Base-by-base conservation (phyloP, 1,140 invertebrate genomes). In the Pogonomyrmex barbatus region DNA sequence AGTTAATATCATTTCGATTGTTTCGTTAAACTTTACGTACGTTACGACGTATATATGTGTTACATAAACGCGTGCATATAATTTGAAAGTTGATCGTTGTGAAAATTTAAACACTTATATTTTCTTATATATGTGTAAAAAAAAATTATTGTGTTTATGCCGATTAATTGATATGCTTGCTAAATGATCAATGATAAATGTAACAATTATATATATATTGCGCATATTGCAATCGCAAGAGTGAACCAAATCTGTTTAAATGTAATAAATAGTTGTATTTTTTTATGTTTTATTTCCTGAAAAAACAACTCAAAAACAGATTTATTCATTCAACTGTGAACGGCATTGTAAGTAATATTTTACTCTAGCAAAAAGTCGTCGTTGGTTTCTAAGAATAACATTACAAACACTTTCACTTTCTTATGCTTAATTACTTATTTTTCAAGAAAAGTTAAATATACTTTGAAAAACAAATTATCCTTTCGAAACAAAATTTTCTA, bases 241-340 rank as follows among this genome's bases (percentile, higher is more conserved):
- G 24, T 24, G 24, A 24, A 24, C 24, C 24, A 45, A 70, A 45
- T 81, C 17, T 10, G 17, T 30, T 1, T 9, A 17, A 24, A 24
- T 3, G 12, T 56, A 14, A 45, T 56, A 81, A 68, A 39, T 12
- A 36, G 24, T 81, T 81, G 10, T 70, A 70, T 68, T n/a, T 24
- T 52, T 68, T 81, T 39, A 1, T 10, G 5, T 17, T 54, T 24
- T 54, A 52, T 0, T 63, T 10, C 5, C 30, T 36, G 10, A 6
- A 78, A 77, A 78, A 52, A 12, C 1, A 4, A 78, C 2, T 9
- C 6, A 24, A 33, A 33, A 14, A 77, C 14, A 39, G 10, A 9
- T 52, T 79, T 79, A 6, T 10, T 79, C 12, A 45, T 39, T 30
- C 3, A 67, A 42, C 4, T 45, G 4, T 3, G 8, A 65, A 58